Conservation (phyloP, 1,140 invertebrate genomes). For the Platyscapa corneri region DNA sequence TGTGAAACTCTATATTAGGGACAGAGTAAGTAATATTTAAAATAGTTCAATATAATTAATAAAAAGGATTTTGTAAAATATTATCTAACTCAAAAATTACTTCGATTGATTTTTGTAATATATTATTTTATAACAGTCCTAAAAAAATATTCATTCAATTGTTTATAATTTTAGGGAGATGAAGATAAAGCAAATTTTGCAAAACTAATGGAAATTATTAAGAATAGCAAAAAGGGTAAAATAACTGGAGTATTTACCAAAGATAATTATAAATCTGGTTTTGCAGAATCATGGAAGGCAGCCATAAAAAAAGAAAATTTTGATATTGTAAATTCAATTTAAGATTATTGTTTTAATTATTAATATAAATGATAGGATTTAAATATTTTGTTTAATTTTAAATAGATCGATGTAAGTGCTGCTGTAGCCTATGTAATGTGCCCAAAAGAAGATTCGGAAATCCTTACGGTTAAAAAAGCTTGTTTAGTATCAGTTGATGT, state of each 20-base stretch:
- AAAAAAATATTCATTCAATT: not conserved
- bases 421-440: conserved; percentile 91
- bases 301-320: conserved; percentile 85
- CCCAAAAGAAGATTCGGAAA: conserved; percentile 95
- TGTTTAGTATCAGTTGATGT: conserved; percentile 94
- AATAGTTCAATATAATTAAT: not conserved
- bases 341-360: conserved; percentile 10
- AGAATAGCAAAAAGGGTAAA: conserved; percentile 92
- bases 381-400: conserved; percentile 39
- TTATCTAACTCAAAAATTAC: no score
- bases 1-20: conserved; percentile 91
- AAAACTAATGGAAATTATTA: conserved; percentile 90
- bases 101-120: no score
- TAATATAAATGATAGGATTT: not conserved
- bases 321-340: conserved; percentile 78
- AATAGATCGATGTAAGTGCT: conserved; percentile 88
- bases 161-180: conserved; percentile 80
- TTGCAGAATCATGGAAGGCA: conserved; percentile 92
- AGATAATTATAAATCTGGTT: conserved; percentile 94
- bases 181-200: conserved; percentile 97
- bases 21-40: conserved; percentile 82
- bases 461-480: conserved; percentile 95
- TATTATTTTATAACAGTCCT: not conserved
- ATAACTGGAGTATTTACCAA: conserved; percentile 94
- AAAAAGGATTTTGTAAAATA: no score